These are phyloP conservation scores for Ricordea florida DNA, from an alignment of 92 coral and sea anemone species.

Conservation along the genomic window DNA sequence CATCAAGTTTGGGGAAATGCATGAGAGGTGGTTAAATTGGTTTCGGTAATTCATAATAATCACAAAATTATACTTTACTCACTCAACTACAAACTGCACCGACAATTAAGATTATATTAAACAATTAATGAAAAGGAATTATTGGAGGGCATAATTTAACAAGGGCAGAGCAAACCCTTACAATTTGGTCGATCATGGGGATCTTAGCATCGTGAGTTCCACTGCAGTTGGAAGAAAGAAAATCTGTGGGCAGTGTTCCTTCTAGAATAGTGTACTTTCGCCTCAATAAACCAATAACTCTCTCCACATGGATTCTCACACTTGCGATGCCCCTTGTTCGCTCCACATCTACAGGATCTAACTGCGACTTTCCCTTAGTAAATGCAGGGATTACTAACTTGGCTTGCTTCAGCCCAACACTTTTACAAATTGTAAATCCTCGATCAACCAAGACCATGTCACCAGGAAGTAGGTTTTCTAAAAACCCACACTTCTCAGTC, in stretches of 20 bases:
- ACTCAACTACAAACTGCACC: conserved; percentile 7
- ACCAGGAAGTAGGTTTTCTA: too few species aligned
- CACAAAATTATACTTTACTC: too few species aligned
- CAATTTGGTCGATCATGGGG: too few species aligned
- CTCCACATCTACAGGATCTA: neutral
- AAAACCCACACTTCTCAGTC: too few species aligned
- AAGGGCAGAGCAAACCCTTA: too few species aligned
- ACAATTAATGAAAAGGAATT: too few species aligned
- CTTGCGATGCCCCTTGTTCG: too few species aligned
- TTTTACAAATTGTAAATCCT: neutral
- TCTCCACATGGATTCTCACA: too few species aligned
- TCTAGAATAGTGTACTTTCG: conserved; percentile 12
- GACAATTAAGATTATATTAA: neutral
- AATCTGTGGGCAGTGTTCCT: conserved; percentile 5
- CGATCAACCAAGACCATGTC: too few species aligned
- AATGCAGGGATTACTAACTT: neutral
- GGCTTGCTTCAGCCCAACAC: neutral
- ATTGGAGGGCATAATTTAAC: too few species aligned
- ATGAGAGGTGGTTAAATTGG: too few species aligned
- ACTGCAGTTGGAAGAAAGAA: neutral
- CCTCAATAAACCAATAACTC: too few species aligned
- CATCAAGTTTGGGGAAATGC: neutral
- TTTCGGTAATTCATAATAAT: conserved; percentile 1
- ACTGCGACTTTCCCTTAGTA: neutral
- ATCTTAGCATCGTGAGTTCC: neutral